These are phyloP conservation scores for Drosophila littoralis DNA, from an alignment of 1,140 invertebrate species.

Conservation along the genomic window DNA sequence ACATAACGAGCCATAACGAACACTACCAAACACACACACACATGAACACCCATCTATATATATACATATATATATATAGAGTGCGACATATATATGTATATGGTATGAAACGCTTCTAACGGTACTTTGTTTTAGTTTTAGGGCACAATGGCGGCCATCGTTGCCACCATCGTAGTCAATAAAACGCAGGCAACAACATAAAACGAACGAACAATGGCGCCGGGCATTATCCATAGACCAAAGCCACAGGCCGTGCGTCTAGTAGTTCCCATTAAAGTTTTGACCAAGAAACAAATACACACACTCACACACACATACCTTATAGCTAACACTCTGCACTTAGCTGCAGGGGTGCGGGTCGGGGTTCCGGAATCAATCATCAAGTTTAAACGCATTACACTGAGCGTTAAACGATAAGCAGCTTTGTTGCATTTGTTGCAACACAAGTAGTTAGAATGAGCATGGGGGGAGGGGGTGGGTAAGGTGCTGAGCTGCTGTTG, in stretches of 20 bases:
- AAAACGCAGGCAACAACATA: constrained; percentile 81
- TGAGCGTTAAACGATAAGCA: constrained; percentile 81
- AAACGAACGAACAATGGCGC: constrained; percentile 75
- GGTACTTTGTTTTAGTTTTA: constrained; percentile 80
- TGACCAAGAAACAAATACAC: constrained; percentile 51
- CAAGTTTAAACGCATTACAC: constrained; percentile 81
- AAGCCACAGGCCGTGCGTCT: constrained; percentile 2
- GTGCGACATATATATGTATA: not conserved
- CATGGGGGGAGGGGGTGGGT: not conserved
- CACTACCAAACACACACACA: constrained; percentile 39
- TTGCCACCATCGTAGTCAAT: constrained; percentile 62
- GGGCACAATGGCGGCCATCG: constrained; percentile 75
- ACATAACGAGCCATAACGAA: constrained; percentile 77
- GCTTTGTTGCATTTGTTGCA: constrained; percentile 72
- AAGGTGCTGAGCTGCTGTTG: constrained; percentile 43
- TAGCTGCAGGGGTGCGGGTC: constrained; percentile 55
- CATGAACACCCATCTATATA: constrained; percentile 25
- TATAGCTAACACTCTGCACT: constrained; percentile 56
- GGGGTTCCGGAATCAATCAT: constrained; percentile 67
- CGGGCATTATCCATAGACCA: constrained; percentile 32
- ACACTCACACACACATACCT: not conserved
- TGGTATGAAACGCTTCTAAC: constrained; percentile 67
- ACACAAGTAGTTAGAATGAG: not conserved
- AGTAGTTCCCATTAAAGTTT: constrained; percentile 53
- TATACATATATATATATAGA: constrained; percentile 6